Evolutionary conservation across 2,888 invertebrate genomes (phyloP).

Genomic region (Empis livida): DNA sequence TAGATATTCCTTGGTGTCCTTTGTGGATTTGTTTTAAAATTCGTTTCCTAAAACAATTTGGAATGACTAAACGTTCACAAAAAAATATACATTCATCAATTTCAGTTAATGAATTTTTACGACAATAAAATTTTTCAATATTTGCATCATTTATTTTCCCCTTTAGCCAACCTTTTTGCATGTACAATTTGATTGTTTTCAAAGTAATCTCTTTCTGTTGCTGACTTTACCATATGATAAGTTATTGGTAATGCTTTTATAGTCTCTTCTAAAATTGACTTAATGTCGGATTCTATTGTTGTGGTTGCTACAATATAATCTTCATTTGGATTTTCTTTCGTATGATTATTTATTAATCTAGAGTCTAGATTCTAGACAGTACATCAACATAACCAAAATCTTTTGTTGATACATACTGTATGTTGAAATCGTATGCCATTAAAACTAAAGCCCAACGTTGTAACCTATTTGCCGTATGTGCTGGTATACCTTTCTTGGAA

Average conservation of each 20-base stretch:
- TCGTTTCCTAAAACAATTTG: background rate
- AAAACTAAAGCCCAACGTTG: constrained; percentile 21
- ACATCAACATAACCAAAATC: constrained; percentile 13
- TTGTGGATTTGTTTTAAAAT: constrained; percentile 5
- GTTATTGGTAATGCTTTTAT: background rate
- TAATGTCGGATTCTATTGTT: constrained; percentile 5
- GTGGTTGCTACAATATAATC: constrained; percentile 5
- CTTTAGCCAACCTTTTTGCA: background rate
- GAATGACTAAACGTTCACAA: constrained; percentile 1
- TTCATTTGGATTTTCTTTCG: constrained; percentile 1
- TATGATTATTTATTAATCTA: constrained; percentile 9
- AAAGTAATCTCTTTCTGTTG: background rate
- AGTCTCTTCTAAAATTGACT: constrained; percentile 1
- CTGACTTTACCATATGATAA: background rate
- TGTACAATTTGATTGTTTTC: background rate
- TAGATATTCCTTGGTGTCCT: constrained; percentile 7
- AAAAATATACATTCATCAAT: background rate
- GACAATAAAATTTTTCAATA: too few species aligned
- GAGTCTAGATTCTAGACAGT: too few species aligned
- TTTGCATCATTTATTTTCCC: background rate
- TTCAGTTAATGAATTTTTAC: too few species aligned
- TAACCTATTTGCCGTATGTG: constrained; percentile 11
- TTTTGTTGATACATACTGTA: constrained; percentile 12
- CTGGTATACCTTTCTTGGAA: constrained; percentile 17
- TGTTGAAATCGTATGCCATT: constrained; percentile 11